Evolutionary conservation across 2,888 invertebrate genomes (phyloP), one percentile per base, ranked within the genome.

Genomic region (Galeruca laticollis): DNA sequence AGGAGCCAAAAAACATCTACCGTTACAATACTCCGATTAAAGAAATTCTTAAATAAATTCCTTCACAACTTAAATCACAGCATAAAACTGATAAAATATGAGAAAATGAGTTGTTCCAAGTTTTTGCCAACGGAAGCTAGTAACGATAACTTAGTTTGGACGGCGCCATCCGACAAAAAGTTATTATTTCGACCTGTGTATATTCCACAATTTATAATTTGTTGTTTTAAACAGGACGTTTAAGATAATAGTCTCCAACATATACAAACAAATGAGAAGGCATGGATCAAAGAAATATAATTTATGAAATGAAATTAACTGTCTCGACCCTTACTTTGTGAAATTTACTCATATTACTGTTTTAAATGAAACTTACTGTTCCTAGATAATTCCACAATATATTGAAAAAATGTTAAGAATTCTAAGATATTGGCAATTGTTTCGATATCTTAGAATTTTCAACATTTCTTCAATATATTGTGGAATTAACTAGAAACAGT

Each of bases 101-200:
- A 62, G 62, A 68, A 68, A 63, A 57, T 68, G 62, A 63, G 68
- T 47, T 62, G 15, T 61, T 62, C 47, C n/a, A 37, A 68, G 57
- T 68, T 63, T 68, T 68, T 68, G 59, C 57, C 15, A 63, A 59
- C 62, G 68, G 68, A 68, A 68, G 20, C 60, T 35, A 20, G 47
- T 20, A 63, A 40, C 57, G 51, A 49, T 62, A 68, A 63, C 26
- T 68, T 62, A 52, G 37, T 51, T 61, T 31, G 59, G 59, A 59
- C 31, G 68, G 68, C 70, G 70, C 66, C 70, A 59, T 66, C 51
- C 49, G 20, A 57, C 62, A 70, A 70, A 70, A 70, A 70, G 57
- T 70, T 66, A 70, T 70, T 70, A 70, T 66, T 68, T 70, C 61
- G 56, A 65, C 64, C 51, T 8, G 47, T 68, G 54, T 20, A 64